Evolutionary conservation across 1,140 invertebrate genomes (phyloP), one percentile per base, ranked within the genome.

Genomic region (Bombus soroeensis): DNA sequence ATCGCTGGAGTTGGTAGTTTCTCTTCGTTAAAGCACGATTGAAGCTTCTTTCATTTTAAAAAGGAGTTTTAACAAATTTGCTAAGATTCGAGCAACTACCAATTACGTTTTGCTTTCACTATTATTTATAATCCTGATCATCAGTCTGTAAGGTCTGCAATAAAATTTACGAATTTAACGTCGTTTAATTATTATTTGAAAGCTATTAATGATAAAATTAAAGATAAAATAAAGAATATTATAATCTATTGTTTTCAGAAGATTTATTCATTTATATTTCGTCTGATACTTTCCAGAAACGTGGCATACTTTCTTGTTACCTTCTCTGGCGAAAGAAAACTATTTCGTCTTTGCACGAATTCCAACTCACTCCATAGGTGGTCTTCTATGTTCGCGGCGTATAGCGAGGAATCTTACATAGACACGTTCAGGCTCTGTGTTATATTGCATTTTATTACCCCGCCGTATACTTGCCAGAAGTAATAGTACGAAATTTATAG

Each of bases 401-500:
- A 57, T 80, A 71, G 43, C 57, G 25, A 47, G 70, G 76, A 25
- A 73, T 79, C 83, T 70, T 62, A 66, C 59, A 66, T 81, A 78
- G 70, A 73, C 43, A 80, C 75, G 83, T 78, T 78, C 73, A 80
- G 28, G 28, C 12, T 39, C 47, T 64, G 43, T 77, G 70, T 89
- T 89, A 89, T 89, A 89, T 89, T 76, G 83, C 75, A 57, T 81
- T 89, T 89, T 89, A 89, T 89, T 89, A 78, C 71, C 71, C 68
- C 71, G n/a, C 62, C 83, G 83, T 83, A 81, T 72, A 89, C 41
- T 74, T 32, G 76, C 25, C 64, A 83, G 74, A 73, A 73, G 70
- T 73, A 88, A 88, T 88, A 86, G 87, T 41, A 68, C n/a, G 71
- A 80, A 89, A 89, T 89, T 89, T 89, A 89, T 89, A 89, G 88